Evolutionary conservation across 2,113 vertebrate genomes (phyloP), one percentile per base, ranked within the genome.

Genomic region (Austrofundulus limnaeus): DNA sequence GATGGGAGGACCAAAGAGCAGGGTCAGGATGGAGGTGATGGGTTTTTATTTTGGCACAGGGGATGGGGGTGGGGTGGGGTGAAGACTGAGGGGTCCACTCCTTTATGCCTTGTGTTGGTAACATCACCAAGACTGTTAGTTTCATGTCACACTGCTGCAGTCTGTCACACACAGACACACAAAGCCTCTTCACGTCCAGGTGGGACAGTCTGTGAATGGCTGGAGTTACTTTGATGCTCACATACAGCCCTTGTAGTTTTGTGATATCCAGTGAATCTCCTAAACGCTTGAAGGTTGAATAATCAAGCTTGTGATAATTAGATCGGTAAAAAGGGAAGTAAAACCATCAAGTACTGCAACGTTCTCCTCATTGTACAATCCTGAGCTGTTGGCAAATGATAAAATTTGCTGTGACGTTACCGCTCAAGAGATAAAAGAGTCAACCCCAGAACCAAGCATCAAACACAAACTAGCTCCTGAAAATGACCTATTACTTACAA

Each of bases 341-440:
- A 92, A 94, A 85, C 76, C 62, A 28, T 66, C 75, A 85, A 63
- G 56, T 64, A 78, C 66, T 86, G 78, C 86, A 87, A 66, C 77
- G 70, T 61, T 83, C 56, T 80, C 60, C 47, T 84, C 59, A 80
- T 45, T 81, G 75, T 89, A 61, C 82, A 84, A 61, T 89, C 81
- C 75, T 90, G 87, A 72, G 80, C 75, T 87, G 77, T 45, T 80
- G 78, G 78, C 67, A 86, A 86, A 85, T 84, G 57, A 75, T 75
- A 72, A 25, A 45, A 73, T 93, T 94, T 94, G 93, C 94, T 91
- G 96, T 98, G 96, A 98, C 96, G 97, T 98, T 99, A 99, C 97
- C 96, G 89, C 94, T 97, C 96, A 98, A 99, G 96, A 96, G 95
- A 98, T 98, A 99, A 98, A 98, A 99, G 96, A 99, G 97, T 98